A percentile compares a stretch with the other conserved stretches of the same genome.
phyloP scores from a whole-genome alignment of 2,888 invertebrate species.

The Gastrophysa polygoni region DNA sequence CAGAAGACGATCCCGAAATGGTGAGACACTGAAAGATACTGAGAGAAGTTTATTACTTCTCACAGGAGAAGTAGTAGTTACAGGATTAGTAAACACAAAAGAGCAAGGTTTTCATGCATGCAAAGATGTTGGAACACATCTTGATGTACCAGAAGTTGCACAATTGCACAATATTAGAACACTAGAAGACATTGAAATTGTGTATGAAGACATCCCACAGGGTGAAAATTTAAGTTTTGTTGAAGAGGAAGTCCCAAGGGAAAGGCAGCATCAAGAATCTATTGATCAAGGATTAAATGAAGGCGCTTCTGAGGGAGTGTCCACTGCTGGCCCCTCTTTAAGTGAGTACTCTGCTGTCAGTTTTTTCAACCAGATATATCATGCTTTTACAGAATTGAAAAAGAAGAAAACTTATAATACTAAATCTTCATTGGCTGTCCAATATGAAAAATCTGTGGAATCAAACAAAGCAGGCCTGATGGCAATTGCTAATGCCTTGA shows the following conservation, averaged over 20 bases:
- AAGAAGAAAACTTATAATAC: slow-evolving; percentile 1
- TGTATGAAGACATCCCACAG: background rate
- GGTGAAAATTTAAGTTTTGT: background rate
- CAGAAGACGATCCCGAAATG: background rate
- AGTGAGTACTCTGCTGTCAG: background rate
- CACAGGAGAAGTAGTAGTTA: background rate
- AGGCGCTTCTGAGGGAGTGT: background rate
- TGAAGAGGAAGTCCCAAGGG: background rate
- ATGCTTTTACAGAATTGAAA: slow-evolving; percentile 4
- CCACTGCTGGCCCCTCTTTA: background rate
- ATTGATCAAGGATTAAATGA: background rate
- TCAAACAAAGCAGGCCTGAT: background rate
- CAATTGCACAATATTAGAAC: background rate
- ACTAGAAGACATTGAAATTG: slow-evolving; percentile 2
- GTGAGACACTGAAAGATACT: background rate
- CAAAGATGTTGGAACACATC: too few species aligned
- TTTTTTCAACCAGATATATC: background rate
- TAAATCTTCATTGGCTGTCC: background rate
- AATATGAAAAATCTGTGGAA: slow-evolving; percentile 1
- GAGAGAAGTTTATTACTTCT: background rate
- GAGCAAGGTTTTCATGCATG: too few species aligned
- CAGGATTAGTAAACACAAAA: too few species aligned
- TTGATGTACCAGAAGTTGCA: background rate
- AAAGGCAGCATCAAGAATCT: background rate
- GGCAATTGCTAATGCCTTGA: slow-evolving; percentile 7